These are phyloP conservation scores for Megaustenia siamemsis DNA, from an alignment of 2,888 invertebrate genomes.

Conservation along the genomic window DNA sequence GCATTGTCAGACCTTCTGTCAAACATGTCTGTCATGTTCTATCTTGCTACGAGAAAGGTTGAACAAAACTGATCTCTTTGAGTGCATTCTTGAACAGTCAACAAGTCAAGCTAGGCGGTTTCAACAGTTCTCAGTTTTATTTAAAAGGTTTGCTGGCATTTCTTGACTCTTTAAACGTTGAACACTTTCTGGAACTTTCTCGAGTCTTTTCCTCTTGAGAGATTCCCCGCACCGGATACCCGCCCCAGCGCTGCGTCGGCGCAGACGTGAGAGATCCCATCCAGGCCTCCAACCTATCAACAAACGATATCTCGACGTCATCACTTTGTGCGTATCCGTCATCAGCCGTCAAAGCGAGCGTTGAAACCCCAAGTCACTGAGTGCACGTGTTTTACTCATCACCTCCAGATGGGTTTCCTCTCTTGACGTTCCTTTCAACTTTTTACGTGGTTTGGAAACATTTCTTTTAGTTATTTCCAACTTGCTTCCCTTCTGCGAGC, in stretches of 20 bases:
- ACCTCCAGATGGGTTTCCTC: neutral
- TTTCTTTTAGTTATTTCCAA: conserved; percentile 34
- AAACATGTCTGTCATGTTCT: neutral
- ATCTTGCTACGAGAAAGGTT: neutral
- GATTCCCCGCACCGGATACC: conserved; percentile 10
- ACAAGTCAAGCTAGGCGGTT: neutral
- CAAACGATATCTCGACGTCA: conserved; percentile 50
- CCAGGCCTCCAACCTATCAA: conserved; percentile 38
- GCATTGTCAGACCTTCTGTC: neutral
- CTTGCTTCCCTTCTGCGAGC: neutral
- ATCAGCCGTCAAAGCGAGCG: conserved; percentile 45
- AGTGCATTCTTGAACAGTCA: neutral
- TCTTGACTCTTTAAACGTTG: neutral
- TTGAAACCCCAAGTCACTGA: conserved; percentile 43
- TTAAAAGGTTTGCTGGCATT: conserved; percentile 2
- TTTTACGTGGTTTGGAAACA: conserved; percentile 10
- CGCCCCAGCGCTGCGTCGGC: conserved; percentile 6
- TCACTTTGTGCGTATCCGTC: conserved; percentile 53
- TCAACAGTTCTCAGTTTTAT: no score
- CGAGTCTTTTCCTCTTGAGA: neutral
- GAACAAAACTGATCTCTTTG: neutral
- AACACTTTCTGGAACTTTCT: neutral
- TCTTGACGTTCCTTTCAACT: neutral
- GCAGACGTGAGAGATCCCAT: conserved; percentile 4
- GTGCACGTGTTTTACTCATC: conserved; percentile 48